Base-by-base conservation (phyloP, 2,888 invertebrate species). In the Mesochorus sp. region DNA sequence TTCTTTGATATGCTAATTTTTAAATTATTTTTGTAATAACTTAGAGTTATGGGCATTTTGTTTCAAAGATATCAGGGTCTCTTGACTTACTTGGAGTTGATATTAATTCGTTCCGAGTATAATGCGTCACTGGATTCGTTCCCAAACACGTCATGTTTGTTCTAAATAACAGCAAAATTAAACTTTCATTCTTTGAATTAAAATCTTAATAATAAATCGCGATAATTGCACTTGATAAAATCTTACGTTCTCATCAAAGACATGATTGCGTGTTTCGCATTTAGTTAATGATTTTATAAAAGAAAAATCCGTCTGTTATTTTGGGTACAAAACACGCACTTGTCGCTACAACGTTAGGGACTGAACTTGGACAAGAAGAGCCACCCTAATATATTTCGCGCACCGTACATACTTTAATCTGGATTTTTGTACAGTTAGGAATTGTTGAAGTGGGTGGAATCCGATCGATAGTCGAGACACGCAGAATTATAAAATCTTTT, bases 401-500 rank as follows among this genome's bases (percentile, higher is more conserved):
- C 74, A 72, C 64, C 74, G 74, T 47, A 66, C 37, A 67, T 82
- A 84, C 81, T 82, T 71, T 42, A 79, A 57, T 66, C 28, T 19
- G 76, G 76, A 84, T 86, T 82, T 70, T 31, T 73, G 79, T 87
- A 87, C 87, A 87, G 87, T 87, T 87, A 87, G 85, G 83, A 84
- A 84, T 85, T 76, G 74, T 67, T 26, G 53, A 76, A 72, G 81
- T 79, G 81, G 81, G 80, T 62, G 53, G 55, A 14, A 28, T 26
- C 67, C 57, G 57, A 80, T 82, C 79, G 71, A 75, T 55, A 80
- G 79, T 80, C 81, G 49, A 49, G 53, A 71, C 80, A 81, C 81
- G 75, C 76, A 74, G 75, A 21, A 49, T 75, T 71, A 31, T 61
- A 62, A 61, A 67, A 67, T 67, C 72, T 55, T 47, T 47, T 24